A percentile compares a stretch with the other conserved stretches of the same genome.
These are phyloP conservation scores for Linnaemya vulpina DNA, from an alignment of 2,888 invertebrate species.

Conservation along the genomic window DNA sequence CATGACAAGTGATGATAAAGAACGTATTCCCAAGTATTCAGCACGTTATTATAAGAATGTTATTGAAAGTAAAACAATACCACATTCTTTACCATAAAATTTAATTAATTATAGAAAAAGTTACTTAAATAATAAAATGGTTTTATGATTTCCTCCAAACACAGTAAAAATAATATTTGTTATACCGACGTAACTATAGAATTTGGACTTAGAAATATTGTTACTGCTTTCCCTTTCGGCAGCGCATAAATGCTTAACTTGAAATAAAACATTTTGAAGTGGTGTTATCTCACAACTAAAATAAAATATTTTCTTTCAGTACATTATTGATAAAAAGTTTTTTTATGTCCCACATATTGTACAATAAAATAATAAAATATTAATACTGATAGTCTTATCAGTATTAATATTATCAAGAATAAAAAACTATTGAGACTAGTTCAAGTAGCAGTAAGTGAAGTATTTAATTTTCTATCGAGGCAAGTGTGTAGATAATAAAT, in stretches of 20 bases:
- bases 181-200: no score
- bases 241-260: no score
- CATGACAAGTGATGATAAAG: constrained; percentile 85
- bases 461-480: not conserved
- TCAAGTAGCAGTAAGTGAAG: constrained; percentile 4
- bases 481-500: not conserved
- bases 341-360: not conserved
- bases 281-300: not conserved
- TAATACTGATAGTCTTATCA: not conserved
- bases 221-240: no score
- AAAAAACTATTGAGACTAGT: constrained; percentile 1
- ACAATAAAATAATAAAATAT: not conserved
- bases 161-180: no score
- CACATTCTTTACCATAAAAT: constrained; percentile 37
- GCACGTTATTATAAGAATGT: constrained; percentile 75
- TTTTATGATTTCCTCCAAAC: no score
- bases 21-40: constrained; percentile 87
- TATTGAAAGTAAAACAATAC: constrained; percentile 70
- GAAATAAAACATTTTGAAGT: not conserved
- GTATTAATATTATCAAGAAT: not conserved
- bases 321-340: not conserved
- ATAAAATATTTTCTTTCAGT: not conserved
- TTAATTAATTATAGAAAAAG: not conserved
- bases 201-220: no score
- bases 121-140: not conserved